phyloP scores from a whole-genome alignment of 1,140 invertebrate genomes.

The Meloidogyne floridensis region DNA sequence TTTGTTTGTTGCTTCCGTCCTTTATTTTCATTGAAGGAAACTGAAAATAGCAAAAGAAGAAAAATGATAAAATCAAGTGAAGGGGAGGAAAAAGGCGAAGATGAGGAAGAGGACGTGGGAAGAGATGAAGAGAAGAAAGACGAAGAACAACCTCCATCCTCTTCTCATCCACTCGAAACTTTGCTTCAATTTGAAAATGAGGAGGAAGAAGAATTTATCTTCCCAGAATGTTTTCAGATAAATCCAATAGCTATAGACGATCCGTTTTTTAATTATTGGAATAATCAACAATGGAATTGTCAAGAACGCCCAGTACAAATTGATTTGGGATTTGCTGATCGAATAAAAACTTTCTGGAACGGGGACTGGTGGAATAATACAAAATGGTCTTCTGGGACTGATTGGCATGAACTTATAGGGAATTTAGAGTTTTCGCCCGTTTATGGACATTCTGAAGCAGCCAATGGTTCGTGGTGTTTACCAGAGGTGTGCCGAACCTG shows the following conservation, averaged over 20 bases:
- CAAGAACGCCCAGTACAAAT: constrained; percentile 45
- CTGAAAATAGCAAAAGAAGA: background rate
- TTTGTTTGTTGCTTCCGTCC: background rate
- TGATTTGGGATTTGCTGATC: constrained; percentile 48
- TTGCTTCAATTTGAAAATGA: background rate
- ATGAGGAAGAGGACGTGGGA: background rate
- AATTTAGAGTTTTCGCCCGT: constrained; percentile 28
- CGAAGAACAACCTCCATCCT: background rate
- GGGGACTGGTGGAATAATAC: constrained; percentile 50
- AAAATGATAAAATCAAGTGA: background rate
- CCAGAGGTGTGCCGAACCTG: too few species aligned
- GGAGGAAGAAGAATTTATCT: background rate
- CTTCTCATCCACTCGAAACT: background rate
- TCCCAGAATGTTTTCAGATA: constrained; percentile 18
- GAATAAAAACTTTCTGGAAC: constrained; percentile 48
- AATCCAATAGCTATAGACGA: constrained; percentile 43
- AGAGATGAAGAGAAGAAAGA: background rate
- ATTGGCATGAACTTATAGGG: constrained; percentile 43
- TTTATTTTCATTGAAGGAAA: background rate
- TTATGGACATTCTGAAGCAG: constrained; percentile 25
- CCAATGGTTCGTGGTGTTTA: background rate
- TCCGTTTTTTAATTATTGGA: constrained; percentile 42
- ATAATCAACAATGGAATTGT: constrained; percentile 49
- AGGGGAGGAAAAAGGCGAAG: background rate
- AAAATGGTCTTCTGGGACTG: constrained; percentile 42